Evolutionary conservation across 2,797 vertebrate genomes (phyloP).

Genomic region (Bradypodion pumilum): DNA sequence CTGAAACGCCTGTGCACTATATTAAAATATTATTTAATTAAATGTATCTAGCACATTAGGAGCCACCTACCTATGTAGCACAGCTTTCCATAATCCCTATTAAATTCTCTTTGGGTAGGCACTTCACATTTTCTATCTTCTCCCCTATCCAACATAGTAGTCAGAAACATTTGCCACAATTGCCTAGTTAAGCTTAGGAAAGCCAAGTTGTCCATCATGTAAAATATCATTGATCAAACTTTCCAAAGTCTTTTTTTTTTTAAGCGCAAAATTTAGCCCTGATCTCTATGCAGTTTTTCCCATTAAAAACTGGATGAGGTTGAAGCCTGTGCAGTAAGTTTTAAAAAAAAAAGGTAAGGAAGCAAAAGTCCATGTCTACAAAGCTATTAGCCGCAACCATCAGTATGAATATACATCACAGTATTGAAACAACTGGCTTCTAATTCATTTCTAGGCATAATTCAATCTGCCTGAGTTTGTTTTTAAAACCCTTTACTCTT

Average conservation of each 20-base stretch:
- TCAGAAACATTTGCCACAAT: background rate
- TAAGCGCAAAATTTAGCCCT: background rate
- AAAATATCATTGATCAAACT: background rate
- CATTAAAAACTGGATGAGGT: background rate
- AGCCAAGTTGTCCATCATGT: background rate
- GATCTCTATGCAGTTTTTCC: background rate
- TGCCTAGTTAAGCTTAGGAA: background rate
- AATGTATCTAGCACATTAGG: background rate
- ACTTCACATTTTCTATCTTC: background rate
- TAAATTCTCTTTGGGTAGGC: background rate
- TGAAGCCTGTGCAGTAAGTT: background rate
- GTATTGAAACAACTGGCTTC: background rate
- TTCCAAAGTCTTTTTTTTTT: background rate
- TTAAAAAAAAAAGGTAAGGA: too few species aligned
- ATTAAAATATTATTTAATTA: background rate
- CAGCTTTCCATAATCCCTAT: background rate
- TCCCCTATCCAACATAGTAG: background rate
- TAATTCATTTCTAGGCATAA: background rate
- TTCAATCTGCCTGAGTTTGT: background rate
- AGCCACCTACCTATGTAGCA: background rate
- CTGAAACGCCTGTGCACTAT: too few species aligned
- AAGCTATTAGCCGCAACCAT: background rate
- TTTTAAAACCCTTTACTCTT: background rate
- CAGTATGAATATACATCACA: background rate
- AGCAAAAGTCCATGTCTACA: background rate